Evolutionary conservation across 92 coral and sea anemone genomes (phyloP), one percentile per base, ranked within the genome.

Genomic region (Umimayanthus chanpuru): DNA sequence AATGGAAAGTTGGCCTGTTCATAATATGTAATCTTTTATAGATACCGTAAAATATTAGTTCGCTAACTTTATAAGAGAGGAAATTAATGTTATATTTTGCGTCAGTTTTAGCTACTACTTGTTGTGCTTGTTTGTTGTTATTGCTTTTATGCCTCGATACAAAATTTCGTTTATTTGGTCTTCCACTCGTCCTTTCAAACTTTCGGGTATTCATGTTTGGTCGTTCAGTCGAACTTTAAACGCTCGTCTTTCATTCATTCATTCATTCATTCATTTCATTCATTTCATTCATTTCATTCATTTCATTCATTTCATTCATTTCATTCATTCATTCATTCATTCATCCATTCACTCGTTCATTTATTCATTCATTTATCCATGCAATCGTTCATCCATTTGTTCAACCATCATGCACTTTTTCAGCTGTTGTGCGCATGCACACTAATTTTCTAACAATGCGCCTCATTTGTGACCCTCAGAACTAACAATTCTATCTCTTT

Each of bases 401-500:
- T 29, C 12, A 30, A 2, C 3, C 77, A 30, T 21, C 25, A 7
- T 29, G 49, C 61, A 36, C 77, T 44, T 9, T 18, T 73, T 23
- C 11, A 21, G 23, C n/a, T 73, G 47, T 30, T 32, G 25, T 61
- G 41, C 77, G 28, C 77, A 29, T 73, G 47, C 47, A 73, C 23
- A 47, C 49, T 80, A 56, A 80, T 80, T 61, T 61, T 61, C 68
- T 61, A 61, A 61, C 68, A 18, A 1, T 23, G 38, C 84, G 43
- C 70, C 70, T 80, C 70, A 80, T 64, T 30, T 12, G 26, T 32
- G 56, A 80, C 67, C 20, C 77, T 49, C 26, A 75, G 50, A 47
- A 83, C 78, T 68, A 41, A 83, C 53, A 25, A 32, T n/a, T 83
- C 78, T 83, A 26, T 83, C 87, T 83, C 87, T 83, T 83, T 83